Evolutionary conservation across 2,113 vertebrate genomes (phyloP).

Genomic region (Saguinus imperator): DNA sequence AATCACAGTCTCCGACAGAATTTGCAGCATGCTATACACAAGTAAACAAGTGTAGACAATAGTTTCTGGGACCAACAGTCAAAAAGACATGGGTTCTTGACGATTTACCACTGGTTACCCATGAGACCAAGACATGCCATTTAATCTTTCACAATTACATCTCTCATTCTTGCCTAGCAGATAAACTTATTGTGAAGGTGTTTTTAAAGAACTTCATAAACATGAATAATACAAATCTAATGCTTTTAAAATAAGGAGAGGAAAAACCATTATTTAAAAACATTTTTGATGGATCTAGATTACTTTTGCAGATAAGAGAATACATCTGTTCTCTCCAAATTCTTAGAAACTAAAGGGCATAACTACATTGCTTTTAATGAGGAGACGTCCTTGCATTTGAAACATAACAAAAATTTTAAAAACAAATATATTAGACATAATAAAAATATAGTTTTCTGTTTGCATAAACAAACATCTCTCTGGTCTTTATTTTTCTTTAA

Average conservation of each 20-base stretch:
- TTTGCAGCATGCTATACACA: not conserved
- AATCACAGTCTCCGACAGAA: not conserved
- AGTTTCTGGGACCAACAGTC: not conserved
- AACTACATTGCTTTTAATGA: conserved; percentile 5
- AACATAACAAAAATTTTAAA: not conserved
- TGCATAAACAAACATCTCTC: not conserved
- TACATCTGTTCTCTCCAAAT: not conserved
- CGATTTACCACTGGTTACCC: not conserved
- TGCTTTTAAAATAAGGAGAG: not conserved
- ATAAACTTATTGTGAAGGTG: not conserved
- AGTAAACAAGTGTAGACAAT: not conserved
- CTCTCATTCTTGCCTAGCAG: not conserved
- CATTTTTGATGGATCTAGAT: not conserved
- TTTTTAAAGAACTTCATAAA: not conserved
- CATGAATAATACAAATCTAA: not conserved
- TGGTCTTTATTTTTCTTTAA: not conserved
- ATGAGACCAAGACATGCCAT: not conserved
- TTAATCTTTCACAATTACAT: not conserved
- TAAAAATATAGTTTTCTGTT: not conserved
- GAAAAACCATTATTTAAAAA: not conserved
- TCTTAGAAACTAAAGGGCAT: not conserved
- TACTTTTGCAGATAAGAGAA: conserved; percentile 28
- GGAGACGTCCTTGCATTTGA: not conserved
- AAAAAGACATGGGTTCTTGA: not conserved
- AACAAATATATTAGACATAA: not conserved